phyloP scores from a whole-genome alignment of 2,888 invertebrate genomes.

The Julus scandinavius region DNA sequence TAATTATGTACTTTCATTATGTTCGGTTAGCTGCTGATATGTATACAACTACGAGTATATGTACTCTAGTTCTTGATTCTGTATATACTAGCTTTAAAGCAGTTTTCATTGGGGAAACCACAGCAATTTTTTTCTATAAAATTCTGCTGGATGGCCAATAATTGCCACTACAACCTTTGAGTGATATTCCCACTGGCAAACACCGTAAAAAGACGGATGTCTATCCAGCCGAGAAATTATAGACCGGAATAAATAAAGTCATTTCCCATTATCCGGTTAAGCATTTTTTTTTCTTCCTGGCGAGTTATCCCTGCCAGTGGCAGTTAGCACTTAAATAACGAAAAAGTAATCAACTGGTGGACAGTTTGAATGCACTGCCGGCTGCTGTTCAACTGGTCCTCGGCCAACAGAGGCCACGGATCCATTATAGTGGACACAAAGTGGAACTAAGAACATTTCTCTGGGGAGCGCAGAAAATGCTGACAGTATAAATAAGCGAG shows the following conservation, averaged over 20 bases:
- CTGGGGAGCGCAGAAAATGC: constrained; percentile 16
- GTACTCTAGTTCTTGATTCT: too few species aligned
- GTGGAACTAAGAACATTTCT: constrained; percentile 44
- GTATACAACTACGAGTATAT: too few species aligned
- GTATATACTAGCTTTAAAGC: too few species aligned
- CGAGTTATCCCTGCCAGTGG: neutral
- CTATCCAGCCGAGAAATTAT: neutral
- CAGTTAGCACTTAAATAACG: constrained; percentile 31
- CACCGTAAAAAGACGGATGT: neutral
- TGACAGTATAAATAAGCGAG: constrained; percentile 40
- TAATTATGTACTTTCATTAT: too few species aligned
- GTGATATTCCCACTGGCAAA: neutral
- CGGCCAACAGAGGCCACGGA: neutral
- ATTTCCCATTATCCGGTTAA: constrained; percentile 14
- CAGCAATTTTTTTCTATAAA: too few species aligned
- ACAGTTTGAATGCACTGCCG: constrained; percentile 15
- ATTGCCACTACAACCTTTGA: neutral
- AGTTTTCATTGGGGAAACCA: too few species aligned
- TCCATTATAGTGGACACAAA: constrained; percentile 43
- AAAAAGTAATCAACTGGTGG: constrained; percentile 41
- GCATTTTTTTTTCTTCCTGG: neutral
- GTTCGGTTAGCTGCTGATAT: too few species aligned
- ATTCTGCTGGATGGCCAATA: too few species aligned
- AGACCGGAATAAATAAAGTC: constrained; percentile 1
- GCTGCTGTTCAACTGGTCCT: constrained; percentile 25